phyloP scores from a whole-genome alignment of 2,888 invertebrate species.

The Pammene fasciana region DNA sequence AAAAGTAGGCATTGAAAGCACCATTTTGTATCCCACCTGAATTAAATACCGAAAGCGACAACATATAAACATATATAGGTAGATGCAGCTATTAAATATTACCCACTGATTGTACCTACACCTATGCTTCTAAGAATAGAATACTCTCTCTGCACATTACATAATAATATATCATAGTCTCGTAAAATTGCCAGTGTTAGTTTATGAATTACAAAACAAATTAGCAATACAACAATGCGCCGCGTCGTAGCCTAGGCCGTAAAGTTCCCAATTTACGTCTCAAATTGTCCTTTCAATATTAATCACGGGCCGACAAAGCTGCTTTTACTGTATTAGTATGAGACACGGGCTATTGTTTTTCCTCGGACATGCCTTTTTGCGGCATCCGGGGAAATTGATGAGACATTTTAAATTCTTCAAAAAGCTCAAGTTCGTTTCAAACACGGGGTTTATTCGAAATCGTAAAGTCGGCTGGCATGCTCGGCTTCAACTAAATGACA shows the following conservation, averaged over 20 bases:
- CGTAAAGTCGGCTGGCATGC: conserved; percentile 28
- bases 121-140: not conserved
- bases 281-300: conserved; percentile 44
- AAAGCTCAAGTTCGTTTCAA: conserved; percentile 30
- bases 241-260: conserved; percentile 12
- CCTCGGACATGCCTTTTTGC: conserved; percentile 36
- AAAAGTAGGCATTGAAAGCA: no score
- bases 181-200: not conserved
- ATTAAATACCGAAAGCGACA: no score
- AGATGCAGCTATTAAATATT: not conserved
- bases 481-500: conserved; percentile 20
- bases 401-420: conserved; percentile 40
- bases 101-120: not conserved
- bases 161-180: not conserved
- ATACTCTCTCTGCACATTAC: not conserved
- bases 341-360: conserved; percentile 43
- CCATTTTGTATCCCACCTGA: no score
- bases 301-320: conserved; percentile 44
- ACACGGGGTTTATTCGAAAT: conserved; percentile 28
- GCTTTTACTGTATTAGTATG: conserved; percentile 44
- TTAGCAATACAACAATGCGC: conserved; percentile 10
- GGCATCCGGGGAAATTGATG: conserved; percentile 38
- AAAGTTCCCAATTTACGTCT: conserved; percentile 42
- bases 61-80: no score
- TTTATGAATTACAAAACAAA: conserved; percentile 18